phyloP scores from a whole-genome alignment of 2,797 vertebrate genomes.

The Acanthurus tractus region DNA sequence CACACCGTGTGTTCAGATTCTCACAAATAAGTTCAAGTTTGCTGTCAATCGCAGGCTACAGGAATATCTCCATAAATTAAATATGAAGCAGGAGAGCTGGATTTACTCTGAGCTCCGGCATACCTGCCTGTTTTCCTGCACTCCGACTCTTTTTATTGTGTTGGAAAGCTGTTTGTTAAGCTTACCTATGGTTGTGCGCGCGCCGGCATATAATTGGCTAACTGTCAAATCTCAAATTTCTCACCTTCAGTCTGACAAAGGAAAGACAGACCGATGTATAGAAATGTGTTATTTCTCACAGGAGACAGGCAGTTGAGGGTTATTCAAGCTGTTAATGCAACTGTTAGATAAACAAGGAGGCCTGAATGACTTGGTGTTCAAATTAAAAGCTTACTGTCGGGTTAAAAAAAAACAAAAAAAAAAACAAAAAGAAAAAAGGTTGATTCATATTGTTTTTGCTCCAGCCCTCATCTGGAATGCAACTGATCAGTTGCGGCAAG shows the following conservation, averaged over 20 bases:
- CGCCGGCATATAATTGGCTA: slow-evolving; percentile 61
- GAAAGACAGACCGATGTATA: slow-evolving; percentile 43
- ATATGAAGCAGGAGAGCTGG: not conserved
- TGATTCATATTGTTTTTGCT: slow-evolving; percentile 53
- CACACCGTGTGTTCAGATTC: not conserved
- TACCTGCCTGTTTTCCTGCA: slow-evolving; percentile 19
- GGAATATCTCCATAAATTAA: not conserved
- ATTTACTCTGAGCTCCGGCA: slow-evolving; percentile 24
- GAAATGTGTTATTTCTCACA: slow-evolving; percentile 59
- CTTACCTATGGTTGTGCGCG: slow-evolving; percentile 38
- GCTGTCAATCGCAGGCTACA: not conserved
- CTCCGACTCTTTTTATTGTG: slow-evolving; percentile 29
- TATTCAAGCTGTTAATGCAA: slow-evolving; percentile 74
- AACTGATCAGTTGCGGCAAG: slow-evolving; percentile 38
- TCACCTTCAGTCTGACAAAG: slow-evolving; percentile 63
- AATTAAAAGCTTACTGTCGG: slow-evolving; percentile 44
- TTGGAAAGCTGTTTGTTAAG: slow-evolving; percentile 48
- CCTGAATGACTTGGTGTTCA: slow-evolving; percentile 36
- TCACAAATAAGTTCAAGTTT: slow-evolving; percentile 6
- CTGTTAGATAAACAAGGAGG: slow-evolving; percentile 69
- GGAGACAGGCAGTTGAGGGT: slow-evolving; percentile 56
- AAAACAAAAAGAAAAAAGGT: slow-evolving; percentile 8
- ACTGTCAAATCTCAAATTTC: slow-evolving; percentile 49
- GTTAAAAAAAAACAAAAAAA: not conserved
- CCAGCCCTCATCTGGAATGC: slow-evolving; percentile 36